Base-by-base conservation (phyloP, 2,888 invertebrate species). In the Smittia aterrima region DNA sequence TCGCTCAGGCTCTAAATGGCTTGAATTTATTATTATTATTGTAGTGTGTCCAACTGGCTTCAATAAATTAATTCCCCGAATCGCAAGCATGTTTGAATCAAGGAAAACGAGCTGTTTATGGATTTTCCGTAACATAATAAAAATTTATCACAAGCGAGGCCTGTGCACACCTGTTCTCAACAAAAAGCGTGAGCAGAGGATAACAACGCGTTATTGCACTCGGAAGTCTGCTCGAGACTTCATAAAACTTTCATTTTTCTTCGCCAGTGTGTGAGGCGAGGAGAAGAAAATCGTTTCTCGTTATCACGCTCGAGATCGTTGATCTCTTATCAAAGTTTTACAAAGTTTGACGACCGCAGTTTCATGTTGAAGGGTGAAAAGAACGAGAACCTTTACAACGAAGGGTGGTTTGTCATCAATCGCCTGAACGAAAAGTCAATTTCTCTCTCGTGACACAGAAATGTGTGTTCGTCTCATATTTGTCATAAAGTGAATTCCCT, bases 91-190 rank as follows among this genome's bases (percentile, higher is more conserved):
- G 27, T 27, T 25, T 20, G 47, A 47, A 67, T 7, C 7, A 67
- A 22, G 40, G 20, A 20, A 41, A 67, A 67, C 67, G 68, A 70
- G 20, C 47, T 70, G 68, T 70, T 70, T 70, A 70, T 70, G 40
- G 68, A 70, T 70, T 53, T 70, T n/a, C 16, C 47, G 25, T 24
- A 11, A 16, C 25, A 53, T 70, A 70, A 70, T 70, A 70, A 70
- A 67, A 47, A 53, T 53, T 47, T 47, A 47, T 70, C 40, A 25
- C 53, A 6, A 9, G 32, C 32, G 9, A 32, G 32, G 32, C 32
- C 9, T 20, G 24, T 11, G 16, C 18, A 53, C 68, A 70, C 68
- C 68, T 70, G 68, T 53, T 70, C 40, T 70, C 18, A 70, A 16
- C 47, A 64, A 13, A 4, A 24, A 25, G 16, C 64, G 16, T 18